A percentile compares a stretch with the other conserved stretches of the same genome.
Conservation (phyloP, 2,888 invertebrate species). For the Torymus tubicola region DNA sequence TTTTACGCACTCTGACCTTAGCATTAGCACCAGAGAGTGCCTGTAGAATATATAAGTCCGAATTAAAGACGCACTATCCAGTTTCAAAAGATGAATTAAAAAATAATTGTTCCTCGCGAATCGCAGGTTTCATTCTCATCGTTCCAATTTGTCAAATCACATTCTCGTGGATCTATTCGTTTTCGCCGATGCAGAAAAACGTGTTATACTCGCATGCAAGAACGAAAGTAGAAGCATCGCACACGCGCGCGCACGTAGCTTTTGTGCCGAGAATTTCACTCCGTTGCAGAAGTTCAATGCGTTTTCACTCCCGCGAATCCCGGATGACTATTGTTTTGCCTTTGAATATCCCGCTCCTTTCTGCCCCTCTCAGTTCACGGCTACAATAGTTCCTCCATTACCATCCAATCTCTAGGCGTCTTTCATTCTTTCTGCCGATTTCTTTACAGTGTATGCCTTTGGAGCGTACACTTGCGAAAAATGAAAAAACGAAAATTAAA, state of each 20-base stretch:
- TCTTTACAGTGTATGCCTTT: background rate
- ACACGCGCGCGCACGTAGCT: background rate
- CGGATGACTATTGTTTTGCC: conserved; percentile 38
- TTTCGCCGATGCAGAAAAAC: too few species aligned
- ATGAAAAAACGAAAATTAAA: background rate
- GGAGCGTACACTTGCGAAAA: background rate
- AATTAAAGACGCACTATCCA: too few species aligned
- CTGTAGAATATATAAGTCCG: too few species aligned
- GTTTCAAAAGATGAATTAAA: too few species aligned
- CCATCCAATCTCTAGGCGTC: conserved; percentile 26
- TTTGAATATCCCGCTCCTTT: conserved; percentile 27
- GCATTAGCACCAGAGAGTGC: too few species aligned
- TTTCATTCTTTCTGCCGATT: conserved; percentile 28
- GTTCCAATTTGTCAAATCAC: too few species aligned
- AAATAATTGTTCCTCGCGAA: too few species aligned
- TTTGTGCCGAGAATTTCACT: conserved; percentile 33
- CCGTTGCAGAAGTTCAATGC: conserved; percentile 33
- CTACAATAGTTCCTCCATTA: conserved; percentile 28
- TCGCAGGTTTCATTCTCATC: too few species aligned
- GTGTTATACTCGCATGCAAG: too few species aligned
- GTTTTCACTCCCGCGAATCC: conserved; percentile 25
- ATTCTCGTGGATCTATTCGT: too few species aligned
- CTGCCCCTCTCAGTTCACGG: background rate
- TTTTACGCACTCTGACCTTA: conserved; percentile 18
- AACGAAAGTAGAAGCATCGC: conserved; percentile 1